Evolutionary conservation across 2,888 invertebrate species (phyloP).

Genomic region (Papilio gigon): DNA sequence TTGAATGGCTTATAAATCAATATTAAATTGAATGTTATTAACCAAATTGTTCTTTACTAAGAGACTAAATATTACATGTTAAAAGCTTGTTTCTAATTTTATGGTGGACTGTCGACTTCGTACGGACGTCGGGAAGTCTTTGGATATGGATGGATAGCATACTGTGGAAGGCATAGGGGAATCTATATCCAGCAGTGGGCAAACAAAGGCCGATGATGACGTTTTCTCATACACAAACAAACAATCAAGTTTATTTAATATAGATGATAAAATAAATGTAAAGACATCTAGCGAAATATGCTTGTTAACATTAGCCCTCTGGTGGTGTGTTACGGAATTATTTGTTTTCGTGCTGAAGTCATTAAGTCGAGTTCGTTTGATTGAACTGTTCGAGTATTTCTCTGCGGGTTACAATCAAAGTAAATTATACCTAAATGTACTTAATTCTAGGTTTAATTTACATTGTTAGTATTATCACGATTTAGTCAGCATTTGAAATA

Average conservation of each 20-base stretch:
- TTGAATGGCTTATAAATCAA: background rate
- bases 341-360: conserved; percentile 34
- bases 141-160: too few species aligned
- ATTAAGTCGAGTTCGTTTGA: conserved; percentile 35
- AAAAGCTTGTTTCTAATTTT: too few species aligned
- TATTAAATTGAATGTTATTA: too few species aligned
- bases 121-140: too few species aligned
- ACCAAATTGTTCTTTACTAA: too few species aligned
- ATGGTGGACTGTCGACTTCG: too few species aligned
- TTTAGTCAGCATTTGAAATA: background rate
- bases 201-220: too few species aligned
- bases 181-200: too few species aligned
- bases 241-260: too few species aligned
- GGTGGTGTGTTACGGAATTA: conserved; percentile 32
- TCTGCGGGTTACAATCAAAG: background rate
- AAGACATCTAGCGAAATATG: conserved; percentile 21
- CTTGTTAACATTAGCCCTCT: conserved; percentile 26
- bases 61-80: too few species aligned
- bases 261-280: conserved; percentile 3
- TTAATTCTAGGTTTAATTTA: conserved; percentile 14
- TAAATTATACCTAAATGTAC: background rate
- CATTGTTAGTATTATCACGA: background rate
- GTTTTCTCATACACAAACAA: too few species aligned
- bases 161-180: too few species aligned
- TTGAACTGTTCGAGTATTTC: conserved; percentile 33